These are phyloP conservation scores for Sigmodon hispidus DNA, from an alignment of 2,113 vertebrate species.

Conservation along the genomic window DNA sequence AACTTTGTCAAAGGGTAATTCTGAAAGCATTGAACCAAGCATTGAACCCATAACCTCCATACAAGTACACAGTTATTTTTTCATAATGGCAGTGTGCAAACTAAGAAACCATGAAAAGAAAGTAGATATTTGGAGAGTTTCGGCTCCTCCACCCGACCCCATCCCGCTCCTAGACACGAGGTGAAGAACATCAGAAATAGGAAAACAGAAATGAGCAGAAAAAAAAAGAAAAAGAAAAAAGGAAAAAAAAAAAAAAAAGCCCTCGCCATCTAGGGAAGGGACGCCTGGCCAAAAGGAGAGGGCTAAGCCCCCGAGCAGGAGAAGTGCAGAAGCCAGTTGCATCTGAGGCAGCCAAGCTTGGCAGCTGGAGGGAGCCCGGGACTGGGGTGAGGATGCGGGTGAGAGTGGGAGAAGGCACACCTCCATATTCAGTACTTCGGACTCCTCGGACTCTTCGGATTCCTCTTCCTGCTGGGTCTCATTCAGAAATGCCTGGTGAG, in stretches of 20 bases:
- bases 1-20: not conserved
- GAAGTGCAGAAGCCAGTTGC: not conserved
- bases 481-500: too few species aligned
- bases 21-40: not conserved
- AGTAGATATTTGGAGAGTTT: not conserved
- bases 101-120: not conserved
- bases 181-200: not conserved
- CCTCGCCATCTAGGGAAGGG: not conserved
- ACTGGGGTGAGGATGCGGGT: too few species aligned
- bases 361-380: not conserved
- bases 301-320: too few species aligned
- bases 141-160: not conserved
- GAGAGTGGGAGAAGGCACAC: slow-evolving; percentile 60
- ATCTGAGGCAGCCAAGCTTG: not conserved
- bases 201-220: not conserved
- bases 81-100: not conserved
- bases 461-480: not conserved
- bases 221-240: not conserved
- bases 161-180: not conserved
- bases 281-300: not conserved
- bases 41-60: not conserved
- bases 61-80: not conserved
- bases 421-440: slow-evolving; percentile 71
- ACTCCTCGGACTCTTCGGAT: slow-evolving; percentile 56
- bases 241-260: not conserved